Evolutionary conservation across 2,797 vertebrate species (phyloP).

Genomic region (Distichodus sexfasciatus): DNA sequence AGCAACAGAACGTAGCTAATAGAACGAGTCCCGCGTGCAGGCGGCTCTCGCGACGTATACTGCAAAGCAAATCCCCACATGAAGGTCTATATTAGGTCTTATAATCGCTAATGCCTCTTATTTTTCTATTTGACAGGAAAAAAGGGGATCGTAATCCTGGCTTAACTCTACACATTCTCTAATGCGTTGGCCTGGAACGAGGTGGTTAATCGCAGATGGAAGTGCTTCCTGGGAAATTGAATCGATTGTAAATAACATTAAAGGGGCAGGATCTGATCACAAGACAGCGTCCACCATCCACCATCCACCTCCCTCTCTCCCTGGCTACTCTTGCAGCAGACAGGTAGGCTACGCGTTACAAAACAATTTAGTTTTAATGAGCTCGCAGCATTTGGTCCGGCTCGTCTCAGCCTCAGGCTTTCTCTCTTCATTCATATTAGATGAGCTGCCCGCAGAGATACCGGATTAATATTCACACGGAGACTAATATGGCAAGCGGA

Average conservation of each 20-base stretch:
- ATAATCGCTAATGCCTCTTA: neutral
- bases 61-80: neutral
- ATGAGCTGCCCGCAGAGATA: constrained; percentile 72
- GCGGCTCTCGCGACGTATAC: neutral
- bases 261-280: constrained; percentile 24
- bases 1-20: neutral
- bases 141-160: constrained; percentile 6
- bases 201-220: constrained; percentile 3
- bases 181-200: constrained; percentile 8
- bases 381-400: constrained; percentile 67
- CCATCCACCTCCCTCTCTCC: neutral
- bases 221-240: constrained; percentile 24
- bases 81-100: constrained; percentile 1
- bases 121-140: constrained; percentile 22
- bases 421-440: constrained; percentile 71
- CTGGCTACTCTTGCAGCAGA: constrained; percentile 58
- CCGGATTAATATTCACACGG: constrained; percentile 72
- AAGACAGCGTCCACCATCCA: too few species aligned
- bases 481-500: constrained; percentile 63
- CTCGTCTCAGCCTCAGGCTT: constrained; percentile 63
- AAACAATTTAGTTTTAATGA: constrained; percentile 73
- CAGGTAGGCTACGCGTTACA: constrained; percentile 71
- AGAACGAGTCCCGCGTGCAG: neutral
- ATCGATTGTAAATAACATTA: constrained; percentile 36
- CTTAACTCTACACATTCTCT: constrained; percentile 34